Percentiles rank a stretch among this genome's conserved stretches.
phyloP scores from a whole-genome alignment of 2,113 vertebrate genomes.

The Misgurnus mizolepis region DNA sequence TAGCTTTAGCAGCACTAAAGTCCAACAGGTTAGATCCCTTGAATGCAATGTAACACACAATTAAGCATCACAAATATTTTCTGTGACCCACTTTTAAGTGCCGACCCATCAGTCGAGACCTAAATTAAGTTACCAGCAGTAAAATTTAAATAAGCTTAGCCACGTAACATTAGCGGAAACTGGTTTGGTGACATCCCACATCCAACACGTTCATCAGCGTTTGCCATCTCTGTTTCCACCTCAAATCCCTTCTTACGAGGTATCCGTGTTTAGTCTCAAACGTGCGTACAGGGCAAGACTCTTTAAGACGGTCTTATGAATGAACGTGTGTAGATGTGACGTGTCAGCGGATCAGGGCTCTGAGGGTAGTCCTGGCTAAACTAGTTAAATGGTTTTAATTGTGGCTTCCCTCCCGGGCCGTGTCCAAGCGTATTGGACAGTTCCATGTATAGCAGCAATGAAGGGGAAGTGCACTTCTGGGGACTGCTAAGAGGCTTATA shows the following conservation, averaged over 20 bases:
- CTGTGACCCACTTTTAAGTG: too few relatives aligned
- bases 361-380: constrained; percentile 55
- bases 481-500: constrained; percentile 50
- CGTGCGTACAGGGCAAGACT: constrained; percentile 28
- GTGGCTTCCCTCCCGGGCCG: constrained; percentile 25
- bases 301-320: constrained; percentile 33
- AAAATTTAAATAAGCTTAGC: background rate
- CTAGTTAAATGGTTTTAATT: constrained; percentile 50
- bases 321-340: constrained; percentile 34
- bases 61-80: too few relatives aligned
- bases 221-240: constrained; percentile 29
- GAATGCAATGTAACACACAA: too few relatives aligned
- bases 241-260: constrained; percentile 47
- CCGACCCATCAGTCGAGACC: background rate
- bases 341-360: constrained; percentile 38
- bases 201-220: constrained; percentile 22
- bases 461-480: constrained; percentile 26
- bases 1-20: too few relatives aligned
- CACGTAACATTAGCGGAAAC: constrained; percentile 17
- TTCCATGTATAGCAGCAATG: constrained; percentile 20
- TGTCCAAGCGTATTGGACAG: constrained; percentile 18
- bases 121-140: background rate
- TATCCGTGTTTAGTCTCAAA: constrained; percentile 23
- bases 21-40: too few relatives aligned
- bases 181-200: background rate